Conservation (phyloP, 2,113 vertebrate genomes). For the Prinia subflava region DNA sequence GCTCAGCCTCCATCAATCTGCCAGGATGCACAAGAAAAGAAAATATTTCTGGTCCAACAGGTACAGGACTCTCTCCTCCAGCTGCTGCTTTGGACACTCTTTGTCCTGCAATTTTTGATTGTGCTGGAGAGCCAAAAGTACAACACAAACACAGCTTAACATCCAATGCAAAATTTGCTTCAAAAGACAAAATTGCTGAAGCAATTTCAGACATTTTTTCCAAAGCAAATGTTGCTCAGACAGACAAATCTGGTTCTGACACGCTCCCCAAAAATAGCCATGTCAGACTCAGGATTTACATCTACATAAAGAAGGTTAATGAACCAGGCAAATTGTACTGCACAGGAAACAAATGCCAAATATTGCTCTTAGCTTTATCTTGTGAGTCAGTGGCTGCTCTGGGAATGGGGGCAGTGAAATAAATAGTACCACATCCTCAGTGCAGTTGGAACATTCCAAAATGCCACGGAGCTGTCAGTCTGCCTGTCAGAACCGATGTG, state of each 20-base stretch:
- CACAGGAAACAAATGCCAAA: conserved; percentile 58
- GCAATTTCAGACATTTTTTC: not conserved
- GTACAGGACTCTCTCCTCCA: not conserved
- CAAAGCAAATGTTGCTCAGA: not conserved
- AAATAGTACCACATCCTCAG: not conserved
- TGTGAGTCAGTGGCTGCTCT: conserved; percentile 53
- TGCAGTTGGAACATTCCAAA: not conserved
- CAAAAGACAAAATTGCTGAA: not conserved
- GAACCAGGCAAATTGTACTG: conserved; percentile 35
- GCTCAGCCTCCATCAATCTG: not conserved
- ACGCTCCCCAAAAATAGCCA: conserved; percentile 21
- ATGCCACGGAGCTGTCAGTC: conserved; percentile 27
- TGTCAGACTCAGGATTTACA: not conserved
- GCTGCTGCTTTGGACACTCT: not conserved
- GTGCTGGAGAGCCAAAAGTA: not conserved
- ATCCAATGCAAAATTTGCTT: not conserved
- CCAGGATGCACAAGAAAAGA: not conserved
- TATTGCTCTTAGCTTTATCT: conserved; percentile 46
- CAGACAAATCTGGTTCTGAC: conserved; percentile 39
- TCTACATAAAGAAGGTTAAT: conserved; percentile 55
- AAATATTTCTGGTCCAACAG: not conserved
- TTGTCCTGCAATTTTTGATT: not conserved
- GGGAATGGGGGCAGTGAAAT: conserved; percentile 16
- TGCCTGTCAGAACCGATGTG: not conserved
- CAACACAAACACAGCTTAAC: not conserved